Evolutionary conservation across 1,140 invertebrate species (phyloP), one percentile per base, ranked within the genome.

Genomic region (Pogonognathellus flavescens): DNA sequence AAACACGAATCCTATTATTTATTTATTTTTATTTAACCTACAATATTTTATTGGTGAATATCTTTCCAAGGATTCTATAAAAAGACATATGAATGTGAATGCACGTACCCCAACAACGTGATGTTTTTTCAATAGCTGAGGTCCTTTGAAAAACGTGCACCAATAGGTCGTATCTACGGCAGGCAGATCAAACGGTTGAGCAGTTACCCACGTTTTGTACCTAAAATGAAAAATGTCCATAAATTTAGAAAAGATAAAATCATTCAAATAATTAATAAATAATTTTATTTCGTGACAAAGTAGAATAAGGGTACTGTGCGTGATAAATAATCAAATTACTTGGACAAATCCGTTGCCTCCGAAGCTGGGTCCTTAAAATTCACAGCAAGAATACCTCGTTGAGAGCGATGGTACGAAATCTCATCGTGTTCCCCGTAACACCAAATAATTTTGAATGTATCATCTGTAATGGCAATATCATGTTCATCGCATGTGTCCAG

Each of bases 401-500:
- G 18, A 41, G 14, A n/a, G 62, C 70, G 53, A 81, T 87, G 86
- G 31, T 83, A 83, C 1, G 7, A 41, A 5, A 82, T 13, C 11
- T 82, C 14, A 49, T 87, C 86, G 10, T 50, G 66, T 9, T 2
- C 62, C 10, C 86, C 86, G 18, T 82, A 84, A 10, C 57, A 84
- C 86, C 86, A 87, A 82, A 87, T 85, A 5, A 87, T 55, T n/a
- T 57, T 82, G 5, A 52, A n/a, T 31, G 76, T 84, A 8, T 82
- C 86, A n/a, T 53, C 82, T 0, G 85, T 84, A 22, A 86, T 81
- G 0, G 82, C 22, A 53, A 86, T 49, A 57, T 86, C 85, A 0
- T 86, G 49, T 8, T 81, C 66, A 90, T 95, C 94, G 90, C 94
- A 95, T 88, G 94, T 94, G 90, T 94, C 92, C 90, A 94, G 92